Conservation (phyloP, 2,888 invertebrate genomes). For the Noctuana brunneofusca region DNA sequence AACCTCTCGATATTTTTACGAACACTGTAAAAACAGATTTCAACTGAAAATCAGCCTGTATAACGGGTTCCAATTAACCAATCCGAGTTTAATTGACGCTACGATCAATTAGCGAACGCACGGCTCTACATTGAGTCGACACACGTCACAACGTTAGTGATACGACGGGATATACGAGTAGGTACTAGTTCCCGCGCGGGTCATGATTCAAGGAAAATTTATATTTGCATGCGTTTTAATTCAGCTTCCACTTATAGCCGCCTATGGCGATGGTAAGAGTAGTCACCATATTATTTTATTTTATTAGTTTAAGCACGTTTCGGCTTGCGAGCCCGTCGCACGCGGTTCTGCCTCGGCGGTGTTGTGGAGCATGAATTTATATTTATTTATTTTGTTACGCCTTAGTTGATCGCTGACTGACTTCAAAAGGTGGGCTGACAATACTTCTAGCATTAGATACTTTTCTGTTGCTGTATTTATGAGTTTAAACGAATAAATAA, state of each 20-base stretch:
- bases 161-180: background rate
- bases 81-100: conserved; percentile 46
- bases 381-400: too few relatives aligned
- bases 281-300: background rate
- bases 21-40: background rate
- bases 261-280: conserved; percentile 41
- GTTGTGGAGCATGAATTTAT: too few relatives aligned
- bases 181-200: background rate
- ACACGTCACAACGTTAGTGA: background rate
- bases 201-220: background rate
- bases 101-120: conserved; percentile 37
- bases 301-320: too few relatives aligned
- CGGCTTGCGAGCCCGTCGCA: too few relatives aligned
- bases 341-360: too few relatives aligned
- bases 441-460: too few relatives aligned
- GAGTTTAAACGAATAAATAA: too few relatives aligned
- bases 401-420: too few relatives aligned
- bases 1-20: too few relatives aligned
- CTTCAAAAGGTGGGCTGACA: too few relatives aligned
- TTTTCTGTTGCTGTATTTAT: too few relatives aligned
- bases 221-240: background rate
- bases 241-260: conserved; percentile 10
- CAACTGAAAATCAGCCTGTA: background rate
- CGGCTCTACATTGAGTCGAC: background rate
- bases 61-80: conserved; percentile 36